phyloP scores from a whole-genome alignment of 2,888 invertebrate genomes.

The Mesorhabditis spiculigera region DNA sequence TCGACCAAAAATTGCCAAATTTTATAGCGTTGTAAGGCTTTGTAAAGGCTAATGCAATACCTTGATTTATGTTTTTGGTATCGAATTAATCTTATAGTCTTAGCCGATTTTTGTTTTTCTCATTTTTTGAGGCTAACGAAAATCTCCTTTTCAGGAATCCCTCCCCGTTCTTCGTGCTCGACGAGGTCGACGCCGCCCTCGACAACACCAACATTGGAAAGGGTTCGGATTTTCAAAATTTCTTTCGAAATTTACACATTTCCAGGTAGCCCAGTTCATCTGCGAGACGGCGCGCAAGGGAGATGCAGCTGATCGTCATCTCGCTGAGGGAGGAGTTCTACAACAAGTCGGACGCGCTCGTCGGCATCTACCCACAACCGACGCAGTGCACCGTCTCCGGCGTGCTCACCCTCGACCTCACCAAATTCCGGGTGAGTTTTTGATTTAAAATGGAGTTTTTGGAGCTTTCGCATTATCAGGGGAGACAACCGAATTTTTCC shows the following conservation, averaged over 20 bases:
- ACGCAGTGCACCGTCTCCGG: conserved; percentile 80
- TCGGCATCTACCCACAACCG: conserved; percentile 89
- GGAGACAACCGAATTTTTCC: too few species aligned
- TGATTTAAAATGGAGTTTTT: too few species aligned
- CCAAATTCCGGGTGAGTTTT: conserved; percentile 53
- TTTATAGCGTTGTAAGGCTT: too few species aligned
- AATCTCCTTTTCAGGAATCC: conserved; percentile 72
- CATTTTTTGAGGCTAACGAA: conserved; percentile 60
- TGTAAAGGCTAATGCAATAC: too few species aligned
- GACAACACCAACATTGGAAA: conserved; percentile 99
- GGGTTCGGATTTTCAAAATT: conserved; percentile 64
- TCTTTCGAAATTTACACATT: neutral
- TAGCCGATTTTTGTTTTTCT: too few species aligned
- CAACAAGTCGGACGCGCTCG: conserved; percentile 90
- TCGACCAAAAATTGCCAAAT: too few species aligned
- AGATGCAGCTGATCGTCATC: conserved; percentile 81
- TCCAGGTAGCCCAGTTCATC: conserved; percentile 82
- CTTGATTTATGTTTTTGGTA: too few species aligned
- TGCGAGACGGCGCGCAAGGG: conserved; percentile 75
- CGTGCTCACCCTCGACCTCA: conserved; percentile 80
- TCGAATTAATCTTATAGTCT: too few species aligned
- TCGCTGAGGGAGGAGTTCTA: conserved; percentile 99
- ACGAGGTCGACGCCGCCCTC: conserved; percentile 98
- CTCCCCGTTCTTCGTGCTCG: conserved; percentile 97
- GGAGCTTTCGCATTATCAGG: too few species aligned